Evolutionary conservation across 2,797 vertebrate species (phyloP), one percentile per base, ranked within the genome.

Genomic region (Microhierax caerulescens): DNA sequence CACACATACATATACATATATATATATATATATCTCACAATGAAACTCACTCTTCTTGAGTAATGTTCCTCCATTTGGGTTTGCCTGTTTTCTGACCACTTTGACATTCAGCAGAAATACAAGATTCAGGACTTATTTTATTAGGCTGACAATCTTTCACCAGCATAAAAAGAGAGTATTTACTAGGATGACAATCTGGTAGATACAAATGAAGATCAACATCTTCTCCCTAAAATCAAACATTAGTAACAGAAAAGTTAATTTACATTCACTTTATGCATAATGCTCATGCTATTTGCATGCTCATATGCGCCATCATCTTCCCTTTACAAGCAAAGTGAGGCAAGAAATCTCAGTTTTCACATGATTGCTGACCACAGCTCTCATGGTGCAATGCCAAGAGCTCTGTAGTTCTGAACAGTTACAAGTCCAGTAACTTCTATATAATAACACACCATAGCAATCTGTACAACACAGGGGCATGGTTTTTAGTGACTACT

Each of bases 131-230:
- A 78, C 97, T 98, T 81, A 98, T 96, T 98, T 99, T 99, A 95
- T 97, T 98, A 77, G 98, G 98, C 94, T 99, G 99, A 97, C 99
- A 99, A 96, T 99, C 99, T 97, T 99, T 99, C 92, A 99, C 98
- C 95, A 99, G 92, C 93, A 99, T 99, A 94, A 99, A 99, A 37
- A 99, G 98, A 36, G 99, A 99, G 75, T 99, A 99, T 97, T 99
- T 99, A 97, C 99, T 99, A 32, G 99, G 99, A 94, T 99, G 99
- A 97, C 99, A 99, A 98, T 99, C 99, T 4, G 99, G 99, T 81
- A 99, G 97, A 95, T 99, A 99, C 91, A 99, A 98, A 39, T 99
- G 99, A 97, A 99, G 99, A 97, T 99, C 99, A 76, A 99, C 99
- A 94, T 99, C 99, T 98, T 99, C 99, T 96, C 98, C 98, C 98